Conservation (phyloP, 2,113 vertebrate species). For the Ellobius talpinus region DNA sequence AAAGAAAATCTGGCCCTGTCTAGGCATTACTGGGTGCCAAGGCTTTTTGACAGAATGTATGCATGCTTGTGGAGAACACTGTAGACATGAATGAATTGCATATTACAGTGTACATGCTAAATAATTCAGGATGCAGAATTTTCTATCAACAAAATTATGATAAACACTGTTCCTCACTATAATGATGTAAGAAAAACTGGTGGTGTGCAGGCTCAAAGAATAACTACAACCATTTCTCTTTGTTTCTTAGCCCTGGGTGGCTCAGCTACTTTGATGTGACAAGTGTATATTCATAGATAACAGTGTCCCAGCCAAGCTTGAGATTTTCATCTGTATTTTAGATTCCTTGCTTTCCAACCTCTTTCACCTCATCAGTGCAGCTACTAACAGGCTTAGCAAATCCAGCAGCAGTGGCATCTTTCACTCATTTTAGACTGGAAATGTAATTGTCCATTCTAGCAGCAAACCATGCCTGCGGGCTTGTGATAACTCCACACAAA, state of each 20-base stretch:
- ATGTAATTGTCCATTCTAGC: conserved; percentile 82
- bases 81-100: conserved; percentile 49
- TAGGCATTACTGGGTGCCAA: conserved; percentile 49
- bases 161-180: neutral
- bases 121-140: conserved; percentile 57
- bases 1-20: conserved; percentile 17
- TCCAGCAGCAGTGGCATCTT: conserved; percentile 70
- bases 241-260: neutral
- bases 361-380: conserved; percentile 80
- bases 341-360: conserved; percentile 79
- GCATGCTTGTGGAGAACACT: neutral
- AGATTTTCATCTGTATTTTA: conserved; percentile 86
- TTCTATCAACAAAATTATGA: neutral
- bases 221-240: neutral
- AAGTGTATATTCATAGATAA: conserved; percentile 79
- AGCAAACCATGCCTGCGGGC: conserved; percentile 82
- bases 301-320: conserved; percentile 69
- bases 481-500: conserved; percentile 83
- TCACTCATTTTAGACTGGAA: conserved; percentile 77
- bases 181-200: conserved; percentile 15
- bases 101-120: conserved; percentile 43
- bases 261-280: conserved; percentile 68
- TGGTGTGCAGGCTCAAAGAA: neutral
- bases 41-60: neutral
- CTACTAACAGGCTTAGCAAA: conserved; percentile 81